phyloP scores from a whole-genome alignment of 2,797 vertebrate genomes.

The Chrysolophus pictus region DNA sequence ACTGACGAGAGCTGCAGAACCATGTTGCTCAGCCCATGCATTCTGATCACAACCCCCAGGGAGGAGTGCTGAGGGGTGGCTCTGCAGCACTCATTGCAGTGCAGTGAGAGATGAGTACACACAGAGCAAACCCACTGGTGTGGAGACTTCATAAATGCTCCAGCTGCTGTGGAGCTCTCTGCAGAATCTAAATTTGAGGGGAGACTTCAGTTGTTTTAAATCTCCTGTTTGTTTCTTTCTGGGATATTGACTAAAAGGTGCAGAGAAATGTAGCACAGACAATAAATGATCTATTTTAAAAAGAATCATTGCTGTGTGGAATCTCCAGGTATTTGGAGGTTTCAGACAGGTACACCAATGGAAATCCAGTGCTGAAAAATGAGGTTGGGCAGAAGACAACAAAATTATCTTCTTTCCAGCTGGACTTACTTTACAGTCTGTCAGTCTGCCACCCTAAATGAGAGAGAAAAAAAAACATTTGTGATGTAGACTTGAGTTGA shows the following conservation, averaged over 20 bases:
- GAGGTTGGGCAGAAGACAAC: background rate
- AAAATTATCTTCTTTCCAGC: slow-evolving; percentile 10
- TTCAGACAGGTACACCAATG: background rate
- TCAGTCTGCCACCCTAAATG: background rate
- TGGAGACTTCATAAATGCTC: background rate
- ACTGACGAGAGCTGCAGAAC: background rate
- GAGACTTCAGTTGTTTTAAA: background rate
- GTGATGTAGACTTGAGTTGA: background rate
- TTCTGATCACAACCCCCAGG: background rate
- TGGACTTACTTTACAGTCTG: background rate
- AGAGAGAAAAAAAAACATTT: background rate
- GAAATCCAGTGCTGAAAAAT: slow-evolving; percentile 17
- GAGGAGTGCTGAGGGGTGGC: fast-evolving
- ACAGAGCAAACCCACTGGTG: background rate
- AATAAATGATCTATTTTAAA: background rate
- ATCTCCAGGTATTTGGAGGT: background rate
- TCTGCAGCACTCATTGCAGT: background rate
- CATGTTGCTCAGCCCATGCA: fast-evolving
- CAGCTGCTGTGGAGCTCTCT: background rate
- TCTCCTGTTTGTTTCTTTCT: background rate
- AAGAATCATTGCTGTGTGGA: background rate
- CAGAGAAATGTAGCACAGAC: background rate
- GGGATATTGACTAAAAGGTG: background rate
- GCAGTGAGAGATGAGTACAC: fast-evolving
- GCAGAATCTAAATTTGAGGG: background rate